phyloP scores from a whole-genome alignment of 2,888 invertebrate species.

The Scotopteryx bipunctaria region DNA sequence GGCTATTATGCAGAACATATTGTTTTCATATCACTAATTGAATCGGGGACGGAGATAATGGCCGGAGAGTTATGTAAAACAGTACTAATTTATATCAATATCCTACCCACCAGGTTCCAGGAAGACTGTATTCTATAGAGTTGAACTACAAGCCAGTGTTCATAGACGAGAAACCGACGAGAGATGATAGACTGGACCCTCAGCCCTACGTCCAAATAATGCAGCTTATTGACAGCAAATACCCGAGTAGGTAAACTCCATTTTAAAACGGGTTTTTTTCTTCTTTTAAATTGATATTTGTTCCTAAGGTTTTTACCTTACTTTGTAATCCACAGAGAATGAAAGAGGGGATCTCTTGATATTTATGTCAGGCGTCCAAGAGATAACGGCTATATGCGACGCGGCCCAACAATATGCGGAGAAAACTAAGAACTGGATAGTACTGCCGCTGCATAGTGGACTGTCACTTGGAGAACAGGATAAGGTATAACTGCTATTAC shows the following conservation, averaged over 20 bases:
- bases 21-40: too few species aligned
- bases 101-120: conserved; percentile 89
- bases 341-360: conserved; percentile 97
- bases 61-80: too few species aligned
- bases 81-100: too few species aligned
- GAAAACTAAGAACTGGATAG: conserved; percentile 93
- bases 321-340: conserved; percentile 69
- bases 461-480: conserved; percentile 97
- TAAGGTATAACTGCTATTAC: too few species aligned
- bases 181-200: conserved; percentile 92
- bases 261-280: too few species aligned
- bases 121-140: conserved; percentile 96
- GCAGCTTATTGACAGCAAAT: conserved; percentile 95
- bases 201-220: conserved; percentile 96
- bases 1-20: too few species aligned
- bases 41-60: too few species aligned
- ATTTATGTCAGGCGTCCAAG: conserved; percentile 97
- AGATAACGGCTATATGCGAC: conserved; percentile 94
- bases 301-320: neutral
- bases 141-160: conserved; percentile 91
- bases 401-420: conserved; percentile 92
- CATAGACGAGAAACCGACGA: conserved; percentile 79
- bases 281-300: too few species aligned
- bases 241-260: conserved; percentile 85
- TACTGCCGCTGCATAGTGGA: conserved; percentile 96